These are phyloP conservation scores for Eudasyphora cyanicolor DNA, from an alignment of 2,888 invertebrate genomes.

Conservation along the genomic window DNA sequence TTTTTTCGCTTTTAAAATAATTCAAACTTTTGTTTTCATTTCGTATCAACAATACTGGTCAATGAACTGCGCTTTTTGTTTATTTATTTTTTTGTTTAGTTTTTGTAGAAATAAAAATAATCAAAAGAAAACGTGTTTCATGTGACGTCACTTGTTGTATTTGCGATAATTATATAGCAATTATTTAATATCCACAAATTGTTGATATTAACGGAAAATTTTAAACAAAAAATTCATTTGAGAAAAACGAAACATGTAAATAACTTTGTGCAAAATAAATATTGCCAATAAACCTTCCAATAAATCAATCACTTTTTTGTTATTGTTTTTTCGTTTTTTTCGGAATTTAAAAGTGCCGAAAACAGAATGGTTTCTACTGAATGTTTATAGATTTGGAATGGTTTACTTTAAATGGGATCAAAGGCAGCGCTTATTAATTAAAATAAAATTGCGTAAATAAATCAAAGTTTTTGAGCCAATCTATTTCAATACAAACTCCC, in stretches of 20 bases:
- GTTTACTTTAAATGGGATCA: no score
- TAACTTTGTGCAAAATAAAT: no score
- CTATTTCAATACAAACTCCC: no score
- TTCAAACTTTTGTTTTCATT: conserved; percentile 50
- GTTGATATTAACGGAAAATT: not conserved
- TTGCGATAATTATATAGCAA: conserved; percentile 36
- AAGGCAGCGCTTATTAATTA: no score
- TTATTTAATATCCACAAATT: conserved; percentile 32
- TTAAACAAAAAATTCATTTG: not conserved
- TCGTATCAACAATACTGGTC: conserved; percentile 29
- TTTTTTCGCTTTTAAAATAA: conserved; percentile 11
- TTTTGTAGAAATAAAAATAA: not conserved
- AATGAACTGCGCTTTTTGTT: conserved; percentile 43
- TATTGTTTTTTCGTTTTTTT: no score
- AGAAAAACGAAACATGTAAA: no score
- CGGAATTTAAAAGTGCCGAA: no score
- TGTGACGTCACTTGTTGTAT: conserved; percentile 26
- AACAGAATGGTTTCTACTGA: no score
- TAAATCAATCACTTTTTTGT: not conserved
- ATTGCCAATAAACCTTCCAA: not conserved
- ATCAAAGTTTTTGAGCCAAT: no score
- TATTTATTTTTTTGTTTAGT: conserved; percentile 30
- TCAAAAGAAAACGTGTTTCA: conserved; percentile 41
- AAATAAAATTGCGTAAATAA: no score
- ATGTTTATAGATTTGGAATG: no score